Evolutionary conservation across 2,113 vertebrate species (phyloP).

Genomic region (Takifugu flavidus): DNA sequence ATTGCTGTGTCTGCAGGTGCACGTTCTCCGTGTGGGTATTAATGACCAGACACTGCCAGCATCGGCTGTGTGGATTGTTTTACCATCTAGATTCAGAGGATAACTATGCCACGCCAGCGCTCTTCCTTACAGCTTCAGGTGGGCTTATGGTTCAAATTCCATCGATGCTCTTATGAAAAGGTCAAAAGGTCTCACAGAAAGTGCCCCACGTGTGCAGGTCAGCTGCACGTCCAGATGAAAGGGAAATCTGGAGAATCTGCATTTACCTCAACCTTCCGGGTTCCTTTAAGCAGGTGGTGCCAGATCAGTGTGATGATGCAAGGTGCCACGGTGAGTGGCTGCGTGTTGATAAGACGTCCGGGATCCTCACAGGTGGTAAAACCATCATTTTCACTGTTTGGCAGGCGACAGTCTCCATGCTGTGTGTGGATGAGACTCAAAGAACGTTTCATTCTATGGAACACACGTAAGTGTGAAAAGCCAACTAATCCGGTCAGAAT

Average conservation of each 20-base stretch:
- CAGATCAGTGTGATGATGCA: conserved; percentile 57
- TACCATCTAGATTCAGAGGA: conserved; percentile 67
- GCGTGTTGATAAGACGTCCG: not conserved
- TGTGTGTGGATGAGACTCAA: conserved; percentile 43
- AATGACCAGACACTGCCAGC: conserved; percentile 55
- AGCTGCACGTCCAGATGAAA: conserved; percentile 70
- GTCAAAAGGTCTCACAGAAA: not conserved
- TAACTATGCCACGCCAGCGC: conserved; percentile 64
- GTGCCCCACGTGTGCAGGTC: conserved; percentile 45
- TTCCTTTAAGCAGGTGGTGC: conserved; percentile 74
- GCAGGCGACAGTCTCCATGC: conserved; percentile 65
- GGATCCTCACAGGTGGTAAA: not conserved
- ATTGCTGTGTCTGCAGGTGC: conserved; percentile 58
- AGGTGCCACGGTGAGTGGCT: conserved; percentile 56
- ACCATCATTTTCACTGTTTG: not conserved
- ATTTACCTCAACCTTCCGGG: conserved; percentile 50
- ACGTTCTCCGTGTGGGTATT: conserved; percentile 75
- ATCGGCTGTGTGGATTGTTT: conserved; percentile 62
- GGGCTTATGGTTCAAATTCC: not conserved
- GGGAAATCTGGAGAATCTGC: conserved; percentile 54
- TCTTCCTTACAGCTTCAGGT: conserved; percentile 73
- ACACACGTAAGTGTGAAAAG: conserved; percentile 52
- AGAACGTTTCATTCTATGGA: conserved; percentile 19
- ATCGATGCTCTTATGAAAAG: not conserved
- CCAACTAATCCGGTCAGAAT: not conserved